A percentile compares a stretch with the other conserved stretches of the same genome.
These are phyloP conservation scores for Aporophyla nigra DNA, from an alignment of 2,888 invertebrate genomes.

Conservation along the genomic window DNA sequence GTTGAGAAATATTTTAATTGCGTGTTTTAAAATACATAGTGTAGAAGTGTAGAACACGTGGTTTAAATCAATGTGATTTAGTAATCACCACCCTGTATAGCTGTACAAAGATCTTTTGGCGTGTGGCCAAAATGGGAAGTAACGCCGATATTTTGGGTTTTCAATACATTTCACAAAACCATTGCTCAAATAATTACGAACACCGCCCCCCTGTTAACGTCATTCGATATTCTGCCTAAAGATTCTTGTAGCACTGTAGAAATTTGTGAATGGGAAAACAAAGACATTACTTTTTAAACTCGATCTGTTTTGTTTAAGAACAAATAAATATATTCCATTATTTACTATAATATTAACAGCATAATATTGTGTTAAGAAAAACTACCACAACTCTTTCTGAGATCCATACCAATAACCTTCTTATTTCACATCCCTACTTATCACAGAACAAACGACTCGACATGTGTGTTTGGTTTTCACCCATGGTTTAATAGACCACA, in stretches of 20 bases:
- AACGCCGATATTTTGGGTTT: not conserved
- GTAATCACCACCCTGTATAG: no score
- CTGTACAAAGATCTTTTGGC: not conserved
- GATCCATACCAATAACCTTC: constrained; percentile 49
- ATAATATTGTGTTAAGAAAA: constrained; percentile 2
- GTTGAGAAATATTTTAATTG: no score
- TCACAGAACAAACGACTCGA: constrained; percentile 55
- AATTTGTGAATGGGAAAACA: not conserved
- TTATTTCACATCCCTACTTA: constrained; percentile 50
- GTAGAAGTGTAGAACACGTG: no score
- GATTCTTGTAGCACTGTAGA: not conserved
- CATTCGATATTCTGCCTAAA: not conserved
- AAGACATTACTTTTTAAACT: not conserved
- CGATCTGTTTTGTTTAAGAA: constrained; percentile 1
- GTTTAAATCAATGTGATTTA: no score
- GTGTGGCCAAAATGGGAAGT: not conserved
- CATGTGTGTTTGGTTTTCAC: not conserved
- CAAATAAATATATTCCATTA: no score
- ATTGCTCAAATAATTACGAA: not conserved
- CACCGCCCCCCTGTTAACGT: not conserved
- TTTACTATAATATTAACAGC: not conserved
- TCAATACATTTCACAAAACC: not conserved
- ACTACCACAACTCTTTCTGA: constrained; percentile 45
- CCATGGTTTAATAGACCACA: constrained; percentile 4
- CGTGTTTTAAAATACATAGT: no score